These are phyloP conservation scores for Macaria liturata DNA, from an alignment of 2,888 invertebrate genomes.

Conservation along the genomic window DNA sequence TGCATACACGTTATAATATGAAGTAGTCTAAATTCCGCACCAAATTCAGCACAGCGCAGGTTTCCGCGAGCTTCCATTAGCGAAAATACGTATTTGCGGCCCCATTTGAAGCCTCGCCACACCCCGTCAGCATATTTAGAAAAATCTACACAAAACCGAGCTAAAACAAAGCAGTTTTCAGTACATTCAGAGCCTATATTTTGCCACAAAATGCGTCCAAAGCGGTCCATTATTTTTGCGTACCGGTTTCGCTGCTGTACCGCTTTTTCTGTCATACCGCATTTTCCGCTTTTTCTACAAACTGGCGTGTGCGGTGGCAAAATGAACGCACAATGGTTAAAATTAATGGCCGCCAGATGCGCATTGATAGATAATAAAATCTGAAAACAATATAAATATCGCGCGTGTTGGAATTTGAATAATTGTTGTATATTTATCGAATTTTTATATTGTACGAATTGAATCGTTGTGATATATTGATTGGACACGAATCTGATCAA, in stretches of 20 bases:
- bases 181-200: constrained; percentile 20
- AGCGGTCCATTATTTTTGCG: constrained; percentile 18
- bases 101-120: constrained; percentile 4
- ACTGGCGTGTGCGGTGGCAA: constrained; percentile 14
- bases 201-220: constrained; percentile 12
- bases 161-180: constrained; percentile 15
- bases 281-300: constrained; percentile 7
- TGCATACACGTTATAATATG: too few species aligned
- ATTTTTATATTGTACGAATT: neutral
- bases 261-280: neutral
- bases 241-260: constrained; percentile 5
- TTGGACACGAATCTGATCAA: neutral
- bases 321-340: constrained; percentile 10
- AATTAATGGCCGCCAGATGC: constrained; percentile 19
- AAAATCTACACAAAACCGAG: constrained; percentile 10
- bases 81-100: neutral
- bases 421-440: constrained; percentile 2
- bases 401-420: neutral
- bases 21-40: too few species aligned
- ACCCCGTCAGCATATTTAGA: constrained; percentile 14
- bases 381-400: constrained; percentile 11
- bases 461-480: neutral
- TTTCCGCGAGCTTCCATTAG: constrained; percentile 1
- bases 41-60: too few species aligned
- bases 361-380: constrained; percentile 15